phyloP scores from a whole-genome alignment of 2,113 vertebrate species.

The Neoarius graeffei region DNA sequence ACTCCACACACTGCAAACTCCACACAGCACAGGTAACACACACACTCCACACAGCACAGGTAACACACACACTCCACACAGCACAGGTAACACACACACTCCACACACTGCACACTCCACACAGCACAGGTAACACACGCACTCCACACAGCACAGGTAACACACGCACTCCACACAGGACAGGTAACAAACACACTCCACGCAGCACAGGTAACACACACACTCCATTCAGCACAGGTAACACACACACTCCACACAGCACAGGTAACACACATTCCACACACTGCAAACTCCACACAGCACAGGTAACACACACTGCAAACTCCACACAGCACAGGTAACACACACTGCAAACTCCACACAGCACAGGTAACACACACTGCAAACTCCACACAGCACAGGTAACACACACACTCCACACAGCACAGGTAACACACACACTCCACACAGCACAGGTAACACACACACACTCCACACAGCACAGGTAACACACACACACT shows the following conservation, averaged over 20 bases:
- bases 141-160: too few relatives aligned
- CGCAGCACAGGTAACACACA: slow-evolving; percentile 8
- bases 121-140: slow-evolving; percentile 66
- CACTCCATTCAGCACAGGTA: slow-evolving; percentile 79
- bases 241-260: not conserved
- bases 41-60: not conserved
- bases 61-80: slow-evolving; percentile 74
- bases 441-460: not conserved
- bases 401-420: slow-evolving; percentile 56
- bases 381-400: slow-evolving; percentile 77
- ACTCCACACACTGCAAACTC: too few relatives aligned
- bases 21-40: not conserved
- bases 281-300: not conserved
- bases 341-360: slow-evolving; percentile 75
- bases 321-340: not conserved
- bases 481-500: too few relatives aligned
- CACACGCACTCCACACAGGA: not conserved
- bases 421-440: too few relatives aligned
- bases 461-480: too few relatives aligned
- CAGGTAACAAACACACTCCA: too few relatives aligned
- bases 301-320: not conserved
- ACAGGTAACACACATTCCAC: not conserved
- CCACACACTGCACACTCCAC: too few relatives aligned
- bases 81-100: slow-evolving; percentile 59
- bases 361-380: slow-evolving; percentile 61